Evolutionary conservation across 2,113 vertebrate species (phyloP), one percentile per base, ranked within the genome.

Genomic region (Python bivittatus): DNA sequence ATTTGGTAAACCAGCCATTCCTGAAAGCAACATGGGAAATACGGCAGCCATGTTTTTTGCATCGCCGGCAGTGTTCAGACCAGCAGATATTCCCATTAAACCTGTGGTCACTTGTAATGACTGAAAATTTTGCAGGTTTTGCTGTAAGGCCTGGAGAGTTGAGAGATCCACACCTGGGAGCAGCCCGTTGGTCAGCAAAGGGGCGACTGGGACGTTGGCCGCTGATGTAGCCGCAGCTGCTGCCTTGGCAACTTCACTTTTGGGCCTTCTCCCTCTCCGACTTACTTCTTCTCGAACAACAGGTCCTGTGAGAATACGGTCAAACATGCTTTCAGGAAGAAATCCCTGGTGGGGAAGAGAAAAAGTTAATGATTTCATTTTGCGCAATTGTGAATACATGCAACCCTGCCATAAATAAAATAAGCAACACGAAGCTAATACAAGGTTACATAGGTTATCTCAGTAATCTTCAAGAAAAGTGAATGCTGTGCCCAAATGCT

Each of bases 21-120:
- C 98, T 0, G 99, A 99, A 27, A 99, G 98, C 97, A 99, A 98
- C 99, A 99, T 99, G 96, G 99, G 99, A 97, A 99, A 99, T 98
- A 99, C 98, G 94, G 99, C 98, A 29, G 99, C 99, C 95, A 99
- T 85, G 94, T 97, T 99, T 94, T 98, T 99, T 0, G 98, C 98
- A 29, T 99, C 99, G 94, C 98, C 96, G 92, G 97, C 96, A 60
- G 98, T 96, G 93, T 98, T 95, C 13, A 99, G 97, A 44, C 98
- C 98, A 0, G 98, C 96, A 1, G 98, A 98, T 96, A 99, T 97
- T 91, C 99, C 99, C 98, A 99, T 99, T 92, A 99, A 93, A 58
- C 99, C 99, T 0, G 99, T 98, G 0, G 99, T 99, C 42, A 99
- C 98, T 93, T 99, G 99, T 96, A 99, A 97, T 0, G 98, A 99